These are phyloP conservation scores for Nomia melanderi DNA, from an alignment of 1,140 invertebrate species.

Conservation along the genomic window DNA sequence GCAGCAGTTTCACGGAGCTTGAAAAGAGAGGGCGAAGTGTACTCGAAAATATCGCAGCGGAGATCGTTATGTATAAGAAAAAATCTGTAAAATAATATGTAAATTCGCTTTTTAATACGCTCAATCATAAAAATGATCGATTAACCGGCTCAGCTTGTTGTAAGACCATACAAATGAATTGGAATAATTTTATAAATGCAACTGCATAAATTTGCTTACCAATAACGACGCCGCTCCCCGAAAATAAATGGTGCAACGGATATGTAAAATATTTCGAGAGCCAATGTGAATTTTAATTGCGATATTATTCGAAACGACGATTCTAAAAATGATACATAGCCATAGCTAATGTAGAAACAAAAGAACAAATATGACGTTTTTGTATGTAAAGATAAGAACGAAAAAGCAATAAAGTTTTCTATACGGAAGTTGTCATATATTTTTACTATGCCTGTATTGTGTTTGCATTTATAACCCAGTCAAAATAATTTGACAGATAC, in stretches of 20 bases:
- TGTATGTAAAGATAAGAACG: no score
- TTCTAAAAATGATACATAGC: no score
- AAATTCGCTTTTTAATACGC: constrained; percentile 7
- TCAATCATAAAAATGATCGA: constrained; percentile 5
- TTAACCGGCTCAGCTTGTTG: constrained; percentile 12
- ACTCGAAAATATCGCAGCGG: constrained; percentile 14
- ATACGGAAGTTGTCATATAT: no score
- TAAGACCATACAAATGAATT: constrained; percentile 12
- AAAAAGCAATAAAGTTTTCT: no score
- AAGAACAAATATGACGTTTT: no score
- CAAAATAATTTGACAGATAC: no score
- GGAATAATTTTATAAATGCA: constrained; percentile 38
- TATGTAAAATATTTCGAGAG: neutral
- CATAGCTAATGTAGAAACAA: no score
- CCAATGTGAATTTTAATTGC: neutral
- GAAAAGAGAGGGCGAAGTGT: neutral
- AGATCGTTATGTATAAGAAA: neutral
- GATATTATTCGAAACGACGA: neutral
- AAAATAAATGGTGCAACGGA: neutral
- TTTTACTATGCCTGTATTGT: no score
- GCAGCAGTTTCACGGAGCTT: neutral
- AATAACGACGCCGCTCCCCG: neutral
- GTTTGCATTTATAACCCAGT: no score
- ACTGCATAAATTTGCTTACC: constrained; percentile 19
- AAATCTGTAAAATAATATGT: constrained; percentile 25